phyloP scores from a whole-genome alignment of 2,797 vertebrate genomes.

The Nannoperca obscura region DNA sequence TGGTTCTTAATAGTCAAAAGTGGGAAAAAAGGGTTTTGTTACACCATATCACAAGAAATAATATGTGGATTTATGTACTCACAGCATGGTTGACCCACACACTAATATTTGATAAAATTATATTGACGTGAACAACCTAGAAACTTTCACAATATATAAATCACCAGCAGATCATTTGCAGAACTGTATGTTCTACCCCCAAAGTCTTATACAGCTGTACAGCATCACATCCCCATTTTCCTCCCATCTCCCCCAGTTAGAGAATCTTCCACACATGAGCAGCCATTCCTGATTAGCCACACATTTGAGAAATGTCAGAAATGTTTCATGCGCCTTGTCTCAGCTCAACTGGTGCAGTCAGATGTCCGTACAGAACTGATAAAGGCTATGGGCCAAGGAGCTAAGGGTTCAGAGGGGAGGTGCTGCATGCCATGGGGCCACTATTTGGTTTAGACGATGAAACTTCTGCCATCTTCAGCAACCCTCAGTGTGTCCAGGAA shows the following conservation, averaged over 20 bases:
- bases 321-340: conserved; percentile 77
- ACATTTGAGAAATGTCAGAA: conserved; percentile 82
- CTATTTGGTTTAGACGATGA: conserved; percentile 34
- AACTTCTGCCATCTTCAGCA: conserved; percentile 3
- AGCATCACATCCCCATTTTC: conserved; percentile 28
- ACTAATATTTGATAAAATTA: conserved; percentile 26
- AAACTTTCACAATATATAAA: conserved; percentile 42
- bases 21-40: conserved; percentile 21
- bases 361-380: conserved; percentile 47
- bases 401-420: conserved; percentile 34
- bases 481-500: background rate
- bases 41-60: conserved; percentile 8
- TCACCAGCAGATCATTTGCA: conserved; percentile 21
- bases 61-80: conserved; percentile 19
- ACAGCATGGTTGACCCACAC: conserved; percentile 1
- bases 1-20: conserved; percentile 9
- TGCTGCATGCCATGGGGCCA: conserved; percentile 27
- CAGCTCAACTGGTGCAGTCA: conserved; percentile 60
- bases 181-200: conserved; percentile 13
- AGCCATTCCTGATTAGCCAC: conserved; percentile 82
- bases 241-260: conserved; percentile 41
- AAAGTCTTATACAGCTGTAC: conserved; percentile 42
- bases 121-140: conserved; percentile 32
- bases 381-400: conserved; percentile 40
- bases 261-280: conserved; percentile 68